Conservation (phyloP, 2,888 invertebrate genomes). For the Ctena decussata region DNA sequence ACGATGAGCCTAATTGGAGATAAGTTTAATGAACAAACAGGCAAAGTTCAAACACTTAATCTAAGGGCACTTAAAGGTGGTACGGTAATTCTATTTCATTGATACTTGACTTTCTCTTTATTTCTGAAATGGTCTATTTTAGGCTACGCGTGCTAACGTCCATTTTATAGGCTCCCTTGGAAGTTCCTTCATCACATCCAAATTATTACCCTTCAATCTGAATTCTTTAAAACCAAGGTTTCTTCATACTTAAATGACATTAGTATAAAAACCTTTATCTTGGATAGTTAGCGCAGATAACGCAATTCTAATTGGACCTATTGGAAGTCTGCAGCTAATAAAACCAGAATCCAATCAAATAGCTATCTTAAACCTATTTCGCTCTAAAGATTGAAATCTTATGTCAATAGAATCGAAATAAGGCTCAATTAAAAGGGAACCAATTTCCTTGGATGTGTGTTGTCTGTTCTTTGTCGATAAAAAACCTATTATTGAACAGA, state of each 20-base stretch:
- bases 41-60: too few species aligned
- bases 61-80: too few species aligned
- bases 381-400: slow-evolving; percentile 12
- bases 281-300: neutral
- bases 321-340: slow-evolving; percentile 1
- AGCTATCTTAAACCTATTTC: slow-evolving; percentile 11
- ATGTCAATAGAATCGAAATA: slow-evolving; percentile 12
- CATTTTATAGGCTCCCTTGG: too few species aligned
- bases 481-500: slow-evolving; percentile 39
- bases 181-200: too few species aligned
- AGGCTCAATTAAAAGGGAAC: slow-evolving; percentile 33
- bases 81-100: too few species aligned
- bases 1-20: too few species aligned
- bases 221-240: too few species aligned
- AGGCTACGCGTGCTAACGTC: too few species aligned
- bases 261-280: neutral
- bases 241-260: neutral
- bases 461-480: slow-evolving; percentile 45
- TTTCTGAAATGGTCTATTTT: too few species aligned
- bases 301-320: neutral
- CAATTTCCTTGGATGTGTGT: slow-evolving; percentile 44
- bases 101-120: too few species aligned
- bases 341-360: slow-evolving; percentile 8
- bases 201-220: too few species aligned
- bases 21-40: too few species aligned